Base-by-base conservation (phyloP, 1,140 invertebrate genomes). In the Pseudoatta argentina region DNA sequence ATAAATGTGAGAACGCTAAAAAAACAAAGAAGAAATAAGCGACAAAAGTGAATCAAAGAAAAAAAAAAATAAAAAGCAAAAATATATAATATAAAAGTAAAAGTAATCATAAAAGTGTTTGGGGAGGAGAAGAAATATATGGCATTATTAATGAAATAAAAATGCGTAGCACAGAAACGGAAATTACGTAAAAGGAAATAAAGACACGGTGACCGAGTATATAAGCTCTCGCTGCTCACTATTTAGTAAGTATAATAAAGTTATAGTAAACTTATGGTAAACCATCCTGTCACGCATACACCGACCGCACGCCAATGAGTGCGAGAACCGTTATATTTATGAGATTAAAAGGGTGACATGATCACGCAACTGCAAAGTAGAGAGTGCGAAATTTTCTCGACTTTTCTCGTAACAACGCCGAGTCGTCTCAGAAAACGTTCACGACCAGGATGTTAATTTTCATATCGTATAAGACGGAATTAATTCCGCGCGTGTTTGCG, bases 181-280 rank as follows among this genome's bases (percentile, higher is more conserved):
- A 48, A 69, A 24, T 48, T 69, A 14, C 66, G 16, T 24, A 48
- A 48, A 69, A 16, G 66, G 48, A 69, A 24, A 69, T 48, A 5
- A 69, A 69, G 66, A 48, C 66, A 48, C 66, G 66, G 66, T 69
- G 66, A 69, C 66, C 66, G 66, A 69, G 66, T 69, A 16, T 69
- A 24, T 24, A 21, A 66, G 7, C 64, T 66, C 64, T 39, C 30
- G 64, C 30, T 6, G 64, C 64, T 21, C 64, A 10, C 39, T 24
- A 24, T 48, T 48, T 69, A 69, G 66, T 48, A 69, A 69, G 66
- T 69, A 48, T 69, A 69, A 69, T 69, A 69, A 48, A 69, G 39
- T 69, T 69, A 39, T 39, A 7, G 34, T 8, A 39, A 39, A 39
- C 34, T 39, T 69, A 39, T 18, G 66, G n/a, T 69, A 48, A 48